Conservation (phyloP, 2,113 vertebrate species). For the Paratilapia polleni region DNA sequence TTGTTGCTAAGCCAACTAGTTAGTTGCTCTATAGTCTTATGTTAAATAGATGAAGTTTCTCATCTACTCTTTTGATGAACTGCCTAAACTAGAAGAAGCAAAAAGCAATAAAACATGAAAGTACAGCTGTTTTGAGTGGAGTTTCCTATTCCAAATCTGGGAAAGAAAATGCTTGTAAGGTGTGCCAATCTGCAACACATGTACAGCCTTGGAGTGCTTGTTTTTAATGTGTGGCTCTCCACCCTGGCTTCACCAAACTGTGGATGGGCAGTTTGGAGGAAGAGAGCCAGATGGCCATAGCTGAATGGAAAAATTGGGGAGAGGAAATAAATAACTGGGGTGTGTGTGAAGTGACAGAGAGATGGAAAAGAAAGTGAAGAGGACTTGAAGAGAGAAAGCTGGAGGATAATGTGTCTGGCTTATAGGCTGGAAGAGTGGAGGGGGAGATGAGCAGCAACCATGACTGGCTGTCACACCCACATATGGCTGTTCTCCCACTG, state of each 20-base stretch:
- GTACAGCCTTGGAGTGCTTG: not conserved
- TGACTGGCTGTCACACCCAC: conserved; percentile 18
- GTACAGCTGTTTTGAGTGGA: conserved; percentile 10
- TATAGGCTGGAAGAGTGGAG: conserved; percentile 13
- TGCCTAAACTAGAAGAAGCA: not conserved
- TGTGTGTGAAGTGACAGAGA: not conserved
- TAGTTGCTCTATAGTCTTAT: not conserved
- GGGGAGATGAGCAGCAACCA: conserved; percentile 3
- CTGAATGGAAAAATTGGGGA: conserved; percentile 24
- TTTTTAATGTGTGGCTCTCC: conserved; percentile 23
- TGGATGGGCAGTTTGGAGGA: conserved; percentile 1
- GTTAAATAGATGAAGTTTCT: not conserved
- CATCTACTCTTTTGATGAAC: not conserved
- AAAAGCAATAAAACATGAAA: not conserved
- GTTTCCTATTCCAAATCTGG: not conserved
- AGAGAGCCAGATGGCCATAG: conserved; percentile 42
- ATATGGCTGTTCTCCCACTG: not conserved
- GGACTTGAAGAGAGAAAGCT: conserved; percentile 7
- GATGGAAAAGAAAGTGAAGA: conserved; percentile 6
- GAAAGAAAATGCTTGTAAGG: not conserved
- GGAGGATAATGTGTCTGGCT: not conserved
- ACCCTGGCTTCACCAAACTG: conserved; percentile 30
- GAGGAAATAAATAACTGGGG: not conserved
- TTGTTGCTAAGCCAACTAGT: not conserved
- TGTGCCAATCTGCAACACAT: conserved; percentile 3